Percentiles rank a stretch among this genome's conserved stretches.
These are phyloP conservation scores for Ciconia boyciana DNA, from an alignment of 2,113 vertebrate species.

Conservation along the genomic window DNA sequence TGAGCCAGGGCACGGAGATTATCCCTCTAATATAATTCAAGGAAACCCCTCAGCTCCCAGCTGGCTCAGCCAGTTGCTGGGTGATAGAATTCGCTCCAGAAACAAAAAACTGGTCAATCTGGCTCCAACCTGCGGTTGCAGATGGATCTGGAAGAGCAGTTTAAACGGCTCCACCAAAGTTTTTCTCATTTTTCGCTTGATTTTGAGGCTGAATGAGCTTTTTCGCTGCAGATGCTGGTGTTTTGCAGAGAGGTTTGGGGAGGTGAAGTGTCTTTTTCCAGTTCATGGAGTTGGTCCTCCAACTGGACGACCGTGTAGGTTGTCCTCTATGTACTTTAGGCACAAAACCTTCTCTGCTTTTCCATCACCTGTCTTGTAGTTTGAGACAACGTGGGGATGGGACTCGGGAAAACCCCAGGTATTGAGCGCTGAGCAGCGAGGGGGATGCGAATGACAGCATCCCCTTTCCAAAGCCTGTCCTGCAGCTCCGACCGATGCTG, in stretches of 20 bases:
- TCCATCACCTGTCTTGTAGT: rapidly evolving
- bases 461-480: not conserved
- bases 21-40: constrained; percentile 36
- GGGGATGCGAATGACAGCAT: too few species aligned
- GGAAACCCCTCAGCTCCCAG: constrained; percentile 48
- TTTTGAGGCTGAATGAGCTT: not conserved
- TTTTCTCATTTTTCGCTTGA: not conserved
- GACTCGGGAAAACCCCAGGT: not conserved
- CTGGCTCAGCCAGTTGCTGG: constrained; percentile 30
- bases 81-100: not conserved
- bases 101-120: not conserved
- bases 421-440: not conserved
- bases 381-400: rapidly evolving
- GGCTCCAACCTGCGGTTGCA: not conserved
- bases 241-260: not conserved
- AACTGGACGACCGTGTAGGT: rapidly evolving
- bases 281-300: not conserved
- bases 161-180: not conserved
- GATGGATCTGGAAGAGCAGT: not conserved
- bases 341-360: not conserved
- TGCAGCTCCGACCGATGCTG: rapidly evolving
- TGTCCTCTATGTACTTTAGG: rapidly evolving
- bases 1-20: constrained; percentile 1
- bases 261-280: not conserved
- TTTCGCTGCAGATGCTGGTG: not conserved